Base-by-base conservation (phyloP, 2,888 invertebrate genomes). In the Galeopsomyia nigrocyanea region DNA sequence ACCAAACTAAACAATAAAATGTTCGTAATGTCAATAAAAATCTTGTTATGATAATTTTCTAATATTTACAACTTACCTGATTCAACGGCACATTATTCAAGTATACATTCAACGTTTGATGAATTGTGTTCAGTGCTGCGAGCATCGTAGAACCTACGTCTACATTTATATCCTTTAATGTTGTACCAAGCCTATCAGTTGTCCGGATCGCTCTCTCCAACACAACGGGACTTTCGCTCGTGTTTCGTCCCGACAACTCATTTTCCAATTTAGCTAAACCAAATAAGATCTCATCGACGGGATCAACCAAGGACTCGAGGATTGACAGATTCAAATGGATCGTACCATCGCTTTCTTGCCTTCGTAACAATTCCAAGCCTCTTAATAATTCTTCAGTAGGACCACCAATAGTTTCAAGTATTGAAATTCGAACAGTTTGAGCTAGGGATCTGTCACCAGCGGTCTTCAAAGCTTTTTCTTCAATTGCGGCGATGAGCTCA, bases 261-360 rank as follows among this genome's bases (percentile, higher is more conserved):
- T 80, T 79, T 57, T 85, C 80, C 17, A 84, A 80, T 74, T 79
- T 83, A 9, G 83, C 80, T 22, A 86, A 62, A n/a, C 83, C 83
- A 69, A 78, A 77, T 1, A 84, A 58, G 61, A 85, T 85, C 64
- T 86, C 86, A 71, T 86, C 86, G 0, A 92, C 85, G 0, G 92
- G 87, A 70, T 87, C 87, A 0, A 86, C 82, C 57, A 87, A 76
- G 0, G 87, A 84, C 71, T 88, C 87, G 21, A 88, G 63, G 26
- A 87, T 83, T 3, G 82, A 78, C 3, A 82, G 58, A 72, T 83
- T 83, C 0, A 80, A 79, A 74, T 81, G 81, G 0, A 76, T 65
- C 16, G 72, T 78, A 3, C 77, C 79, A 3, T 75, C 72, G 22
- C 66, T 79, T 57, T 78, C 78, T 16, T 82, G 80, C 1, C 79